Conservation (phyloP, 2,113 vertebrate species). For the Perca schrenkii region DNA sequence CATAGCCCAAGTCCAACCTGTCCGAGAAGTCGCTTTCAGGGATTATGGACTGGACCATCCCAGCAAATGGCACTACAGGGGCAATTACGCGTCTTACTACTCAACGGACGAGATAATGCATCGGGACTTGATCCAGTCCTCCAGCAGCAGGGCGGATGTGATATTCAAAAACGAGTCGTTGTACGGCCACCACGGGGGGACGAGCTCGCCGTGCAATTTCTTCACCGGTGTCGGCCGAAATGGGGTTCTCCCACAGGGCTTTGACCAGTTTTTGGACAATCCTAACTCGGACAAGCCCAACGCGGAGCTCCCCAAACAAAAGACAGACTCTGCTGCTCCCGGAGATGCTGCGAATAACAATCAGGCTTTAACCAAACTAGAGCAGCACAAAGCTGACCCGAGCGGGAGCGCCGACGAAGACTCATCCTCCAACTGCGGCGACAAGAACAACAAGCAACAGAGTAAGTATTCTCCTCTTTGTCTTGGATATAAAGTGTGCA, state of each 20-base stretch:
- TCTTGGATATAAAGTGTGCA: conserved; percentile 31
- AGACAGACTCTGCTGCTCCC: conserved; percentile 86
- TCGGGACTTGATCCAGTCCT: conserved; percentile 87
- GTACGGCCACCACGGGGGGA: conserved; percentile 88
- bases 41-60: conserved; percentile 97
- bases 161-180: conserved; percentile 93
- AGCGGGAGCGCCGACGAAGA: conserved; percentile 85
- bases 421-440: conserved; percentile 91
- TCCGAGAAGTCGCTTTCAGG: conserved; percentile 96
- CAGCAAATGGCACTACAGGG: conserved; percentile 95
- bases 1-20: conserved; percentile 96
- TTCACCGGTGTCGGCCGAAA: conserved; percentile 93
- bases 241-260: conserved; percentile 96
- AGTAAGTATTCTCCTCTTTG: conserved; percentile 84
- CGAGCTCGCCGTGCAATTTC: conserved; percentile 89
- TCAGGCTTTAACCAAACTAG: conserved; percentile 85
- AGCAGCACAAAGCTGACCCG: conserved; percentile 87
- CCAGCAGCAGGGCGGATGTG: conserved; percentile 91
- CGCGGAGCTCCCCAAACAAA: conserved; percentile 84
- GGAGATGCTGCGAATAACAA: conserved; percentile 81
- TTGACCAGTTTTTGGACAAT: conserved; percentile 97
- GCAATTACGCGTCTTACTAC: conserved; percentile 95
- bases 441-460: conserved; percentile 90
- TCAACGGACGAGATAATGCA: conserved; percentile 93
- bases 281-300: conserved; percentile 76